phyloP scores from a whole-genome alignment of 2,888 invertebrate species.

The Thereva unica region DNA sequence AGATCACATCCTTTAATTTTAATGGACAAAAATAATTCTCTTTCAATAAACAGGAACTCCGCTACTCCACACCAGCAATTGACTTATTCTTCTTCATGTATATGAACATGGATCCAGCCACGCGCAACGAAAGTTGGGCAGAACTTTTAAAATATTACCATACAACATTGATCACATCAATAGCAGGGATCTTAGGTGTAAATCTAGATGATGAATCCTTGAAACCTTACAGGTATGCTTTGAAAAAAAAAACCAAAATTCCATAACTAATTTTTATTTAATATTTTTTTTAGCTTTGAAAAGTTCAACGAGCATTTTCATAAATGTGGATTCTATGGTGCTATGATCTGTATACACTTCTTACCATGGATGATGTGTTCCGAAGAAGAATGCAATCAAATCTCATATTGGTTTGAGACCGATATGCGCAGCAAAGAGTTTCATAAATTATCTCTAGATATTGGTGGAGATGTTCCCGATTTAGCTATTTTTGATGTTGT shows the following conservation, averaged over 20 bases:
- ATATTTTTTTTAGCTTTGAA: conserved; percentile 45
- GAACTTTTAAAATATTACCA: conserved; percentile 50
- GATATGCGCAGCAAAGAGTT: conserved; percentile 51
- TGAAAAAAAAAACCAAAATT: background rate
- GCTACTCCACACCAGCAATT: conserved; percentile 51
- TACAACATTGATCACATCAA: conserved; percentile 45
- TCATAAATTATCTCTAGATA: conserved; percentile 48
- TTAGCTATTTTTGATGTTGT: conserved; percentile 47
- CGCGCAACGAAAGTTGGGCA: conserved; percentile 47
- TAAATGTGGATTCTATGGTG: conserved; percentile 55
- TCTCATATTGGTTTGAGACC: conserved; percentile 50
- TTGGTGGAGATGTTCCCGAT: conserved; percentile 53
- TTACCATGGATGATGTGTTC: conserved; percentile 52
- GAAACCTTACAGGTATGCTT: conserved; percentile 35
- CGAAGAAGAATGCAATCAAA: conserved; percentile 48
- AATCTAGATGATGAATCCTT: conserved; percentile 37
- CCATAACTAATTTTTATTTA: background rate
- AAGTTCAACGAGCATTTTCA: conserved; percentile 52
- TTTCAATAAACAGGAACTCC: conserved; percentile 47
- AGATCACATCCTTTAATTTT: background rate
- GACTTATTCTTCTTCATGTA: conserved; percentile 55
- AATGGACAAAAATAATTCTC: no score
- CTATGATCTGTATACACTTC: conserved; percentile 53
- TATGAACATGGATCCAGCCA: conserved; percentile 50
- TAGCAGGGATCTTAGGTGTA: conserved; percentile 48